Conservation (phyloP, 2,113 vertebrate genomes). For the Thymallus thymallus region DNA sequence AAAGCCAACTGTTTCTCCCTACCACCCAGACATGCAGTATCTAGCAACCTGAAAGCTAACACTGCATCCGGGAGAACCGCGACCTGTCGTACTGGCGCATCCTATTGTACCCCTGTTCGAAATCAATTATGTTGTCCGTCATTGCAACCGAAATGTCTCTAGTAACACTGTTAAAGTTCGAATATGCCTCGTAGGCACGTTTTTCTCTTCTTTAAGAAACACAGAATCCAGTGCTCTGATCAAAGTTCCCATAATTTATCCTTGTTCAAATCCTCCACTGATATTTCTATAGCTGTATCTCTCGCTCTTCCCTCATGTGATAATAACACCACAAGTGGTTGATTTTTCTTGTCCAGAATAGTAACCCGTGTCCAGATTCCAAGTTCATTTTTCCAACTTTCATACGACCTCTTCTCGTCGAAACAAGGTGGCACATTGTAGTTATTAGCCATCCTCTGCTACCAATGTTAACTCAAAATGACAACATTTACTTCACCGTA, state of each 20-base stretch:
- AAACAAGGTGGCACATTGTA: no score
- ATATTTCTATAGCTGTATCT: background rate
- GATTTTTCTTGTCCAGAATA: conserved; percentile 29
- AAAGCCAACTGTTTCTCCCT: no score
- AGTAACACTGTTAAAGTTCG: no score
- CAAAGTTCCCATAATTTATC: background rate
- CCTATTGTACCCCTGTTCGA: background rate
- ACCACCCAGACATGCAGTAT: background rate
- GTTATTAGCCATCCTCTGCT: no score
- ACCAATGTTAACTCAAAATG: no score
- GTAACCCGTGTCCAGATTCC: conserved; percentile 28
- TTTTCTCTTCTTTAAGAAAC: conserved; percentile 13
- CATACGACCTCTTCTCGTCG: no score
- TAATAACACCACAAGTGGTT: conserved; percentile 11
- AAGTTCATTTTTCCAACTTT: no score
- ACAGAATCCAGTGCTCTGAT: background rate
- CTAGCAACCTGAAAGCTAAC: no score
- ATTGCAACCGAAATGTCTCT: background rate
- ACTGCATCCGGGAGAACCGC: conserved; percentile 1
- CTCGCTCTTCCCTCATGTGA: conserved; percentile 1
- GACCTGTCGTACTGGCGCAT: conserved; percentile 2
- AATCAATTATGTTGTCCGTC: background rate
- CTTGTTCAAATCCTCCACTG: conserved; percentile 12
- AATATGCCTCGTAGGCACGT: background rate
- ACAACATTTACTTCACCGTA: no score